Evolutionary conservation across 2,888 invertebrate species (phyloP), one percentile per base, ranked within the genome.

Genomic region (Phrixothrix hirtus): DNA sequence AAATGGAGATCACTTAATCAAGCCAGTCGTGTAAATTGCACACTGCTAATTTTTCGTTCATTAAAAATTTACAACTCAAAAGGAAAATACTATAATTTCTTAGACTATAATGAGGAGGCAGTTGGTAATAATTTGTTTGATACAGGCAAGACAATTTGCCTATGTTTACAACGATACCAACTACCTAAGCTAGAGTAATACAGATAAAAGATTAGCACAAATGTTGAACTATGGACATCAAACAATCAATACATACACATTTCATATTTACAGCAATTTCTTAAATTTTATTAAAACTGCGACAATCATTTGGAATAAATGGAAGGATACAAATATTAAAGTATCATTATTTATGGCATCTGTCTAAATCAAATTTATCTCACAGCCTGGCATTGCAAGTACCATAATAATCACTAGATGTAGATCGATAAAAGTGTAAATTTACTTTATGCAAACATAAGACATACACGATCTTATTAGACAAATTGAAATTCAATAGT

Each of bases 241-340:
- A 57, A 60, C 57, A 58, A 60, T 58, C 60, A 59, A 55, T 58
- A 61, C 61, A 61, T 68, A 70, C 69, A 70, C 65, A 66, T 66
- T 63, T 66, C 67, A 66, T 73, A 71, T 74, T 68, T 73, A 73
- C 71, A 72, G 43, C 44, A 48, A 55, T 43, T 53, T 35, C 26
- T 35, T 34, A 27, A 12, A 30, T 16, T 32, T 12, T 17, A 11
- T 25, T 43, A 50, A 38, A 30, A 43, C 34, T 42, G 52, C 30
- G 46, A 52, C 46, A 52, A 52, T 37, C 51, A 34, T 48, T 39
- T 35, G 32, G 51, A 52, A 31, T 50, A 48, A 48, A 41, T 48
- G 48, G 48, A 50, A 50, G 50, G 50, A 38, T 50, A 50, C 26
- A 50, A 32, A 31, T 49, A 50, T 50, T 43, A 31, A 32, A 50